Base-by-base conservation (phyloP, 1,140 invertebrate species). In the Drosophila prosaltans region DNA sequence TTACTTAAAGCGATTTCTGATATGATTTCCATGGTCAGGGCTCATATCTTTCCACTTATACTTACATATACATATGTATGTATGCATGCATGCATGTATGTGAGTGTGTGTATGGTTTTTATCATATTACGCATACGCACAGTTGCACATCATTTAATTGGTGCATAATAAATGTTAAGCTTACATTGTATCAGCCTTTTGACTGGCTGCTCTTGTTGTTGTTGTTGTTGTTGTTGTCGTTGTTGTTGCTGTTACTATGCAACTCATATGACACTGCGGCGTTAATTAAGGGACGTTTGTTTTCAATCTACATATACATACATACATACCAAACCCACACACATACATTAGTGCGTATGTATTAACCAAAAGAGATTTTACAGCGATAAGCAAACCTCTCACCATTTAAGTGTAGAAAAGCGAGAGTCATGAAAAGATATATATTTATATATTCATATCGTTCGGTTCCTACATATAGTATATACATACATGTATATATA, bases 111-210 rank as follows among this genome's bases (percentile, higher is more conserved):
- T 58, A 69, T 41, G 32, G 28, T 55, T 65, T 55, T 86, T 81
- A 84, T 65, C 63, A 61, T 75, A 71, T 76, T 81, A 72, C 82
- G 65, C 59, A 86, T 79, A 85, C 72, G 75, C 82, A 65, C 58
- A 32, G 70, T 58, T 45, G 55, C 24, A 59, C 58, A 60, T 51
- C 69, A 59, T 61, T 61, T 67, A 67, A 77, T 70, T 74, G 60
- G 45, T 69, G 62, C 74, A 66, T 59, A 64, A 64, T 78, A 65
- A 74, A 78, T 68, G 61, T 69, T 66, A 61, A 71, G 48, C 67
- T 65, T 48, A 39, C 41, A 65, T 69, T 68, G 45, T 64, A 26
- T 3, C 55, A 28, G 6, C 3, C 39, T 48, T 36, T 39, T 55
- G 43, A 40, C 61, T 40, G 65, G 32, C 62, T 54, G 21, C 40